Conservation (phyloP, 2,888 invertebrate genomes). For the Bimastos eiseni region DNA sequence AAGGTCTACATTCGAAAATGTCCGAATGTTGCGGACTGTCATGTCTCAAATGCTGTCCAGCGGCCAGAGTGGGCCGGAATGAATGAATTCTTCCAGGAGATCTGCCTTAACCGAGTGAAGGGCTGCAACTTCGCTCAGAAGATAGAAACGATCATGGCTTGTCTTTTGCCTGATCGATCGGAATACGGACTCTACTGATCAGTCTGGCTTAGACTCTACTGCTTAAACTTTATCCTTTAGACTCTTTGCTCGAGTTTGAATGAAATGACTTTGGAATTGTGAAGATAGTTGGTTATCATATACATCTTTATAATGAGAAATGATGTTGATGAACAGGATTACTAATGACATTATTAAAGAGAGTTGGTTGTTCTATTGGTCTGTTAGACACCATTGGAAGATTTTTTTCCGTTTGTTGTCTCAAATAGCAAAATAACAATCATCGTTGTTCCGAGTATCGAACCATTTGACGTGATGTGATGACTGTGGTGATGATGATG, state of each 20-base stretch:
- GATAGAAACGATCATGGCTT: constrained; percentile 91
- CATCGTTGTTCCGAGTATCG: not conserved
- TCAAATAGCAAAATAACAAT: not conserved
- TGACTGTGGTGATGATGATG: not conserved
- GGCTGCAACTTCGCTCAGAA: constrained; percentile 94
- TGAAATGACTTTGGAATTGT: not conserved
- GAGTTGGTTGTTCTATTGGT: not conserved
- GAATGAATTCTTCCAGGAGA: constrained; percentile 79
- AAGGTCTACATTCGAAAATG: constrained; percentile 88
- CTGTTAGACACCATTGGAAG: not conserved
- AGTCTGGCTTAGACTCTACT: not conserved
- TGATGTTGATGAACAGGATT: not conserved
- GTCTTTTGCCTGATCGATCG: constrained; percentile 41
- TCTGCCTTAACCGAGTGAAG: constrained; percentile 89
- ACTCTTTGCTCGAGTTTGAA: not conserved
- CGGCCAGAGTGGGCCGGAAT: constrained; percentile 91
- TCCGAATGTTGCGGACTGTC: constrained; percentile 76
- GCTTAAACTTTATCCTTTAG: not conserved
- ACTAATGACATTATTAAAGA: not conserved
- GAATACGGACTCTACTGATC: not conserved
- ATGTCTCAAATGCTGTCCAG: constrained; percentile 78
- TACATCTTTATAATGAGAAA: not conserved
- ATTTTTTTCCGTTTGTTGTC: not conserved
- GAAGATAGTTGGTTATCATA: too few relatives aligned
- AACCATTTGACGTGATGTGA: not conserved